These are phyloP conservation scores for Sinocyclocheilus grahami DNA, from an alignment of 2,113 vertebrate genomes.

Conservation along the genomic window DNA sequence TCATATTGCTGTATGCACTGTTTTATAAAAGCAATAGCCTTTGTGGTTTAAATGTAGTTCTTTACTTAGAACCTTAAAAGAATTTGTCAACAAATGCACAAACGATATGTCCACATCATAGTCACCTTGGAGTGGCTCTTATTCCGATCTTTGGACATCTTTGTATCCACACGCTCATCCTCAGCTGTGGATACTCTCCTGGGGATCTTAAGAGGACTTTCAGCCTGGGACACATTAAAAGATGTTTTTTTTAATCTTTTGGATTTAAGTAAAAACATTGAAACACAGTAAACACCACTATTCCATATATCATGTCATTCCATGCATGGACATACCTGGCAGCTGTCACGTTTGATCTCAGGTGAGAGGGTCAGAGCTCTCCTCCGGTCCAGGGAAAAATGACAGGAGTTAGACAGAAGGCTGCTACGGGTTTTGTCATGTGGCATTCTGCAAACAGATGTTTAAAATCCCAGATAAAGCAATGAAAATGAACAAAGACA, in stretches of 20 bases:
- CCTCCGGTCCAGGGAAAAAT: slow-evolving; percentile 63
- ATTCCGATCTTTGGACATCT: slow-evolving; percentile 39
- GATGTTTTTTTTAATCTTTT: background rate
- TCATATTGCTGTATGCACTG: background rate
- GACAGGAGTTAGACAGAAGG: background rate
- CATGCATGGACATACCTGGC: slow-evolving; percentile 57
- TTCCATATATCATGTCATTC: background rate
- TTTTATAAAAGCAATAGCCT: background rate
- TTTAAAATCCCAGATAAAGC: background rate
- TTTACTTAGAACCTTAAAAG: background rate
- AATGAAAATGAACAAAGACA: background rate
- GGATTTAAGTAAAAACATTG: background rate
- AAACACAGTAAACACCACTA: background rate
- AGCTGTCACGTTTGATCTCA: slow-evolving; percentile 56
- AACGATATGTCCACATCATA: background rate
- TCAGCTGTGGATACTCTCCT: slow-evolving; percentile 54
- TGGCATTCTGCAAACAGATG: slow-evolving; percentile 36
- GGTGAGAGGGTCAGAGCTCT: slow-evolving; percentile 69
- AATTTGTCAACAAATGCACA: background rate
- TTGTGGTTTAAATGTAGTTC: background rate
- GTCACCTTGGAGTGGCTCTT: slow-evolving; percentile 35
- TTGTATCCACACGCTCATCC: slow-evolving; percentile 54
- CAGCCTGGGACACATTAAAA: slow-evolving; percentile 58
- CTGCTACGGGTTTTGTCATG: slow-evolving; percentile 16
- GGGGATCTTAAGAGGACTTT: slow-evolving; percentile 68